Base-by-base conservation (phyloP, 1,140 invertebrate species). In the Thaumatotibia leucotreta region DNA sequence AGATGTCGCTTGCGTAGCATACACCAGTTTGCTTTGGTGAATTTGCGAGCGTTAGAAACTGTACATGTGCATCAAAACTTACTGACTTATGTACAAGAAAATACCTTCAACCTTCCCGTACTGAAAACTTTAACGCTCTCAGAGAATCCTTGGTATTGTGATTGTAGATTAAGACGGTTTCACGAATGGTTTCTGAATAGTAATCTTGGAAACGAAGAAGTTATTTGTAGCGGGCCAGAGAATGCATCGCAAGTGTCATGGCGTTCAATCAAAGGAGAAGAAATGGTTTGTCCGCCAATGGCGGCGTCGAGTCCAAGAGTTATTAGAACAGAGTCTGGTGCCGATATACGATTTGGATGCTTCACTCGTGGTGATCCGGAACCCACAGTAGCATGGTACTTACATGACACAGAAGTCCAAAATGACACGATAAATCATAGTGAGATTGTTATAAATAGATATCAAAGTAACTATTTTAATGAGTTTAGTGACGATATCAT, bases 61-160 rank as follows among this genome's bases (percentile, higher is more conserved):
- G 73, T 90, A 31, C 70, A 87, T 63, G 76, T 85, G 23, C 85
- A 88, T 68, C 85, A 89, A 70, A 90, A 90, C 64, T 80, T 83
- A 68, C 75, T 90, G 14, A 73, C 84, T 17, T 82, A 80, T 68
- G 74, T 90, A 10, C 88, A 89, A 70, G 79, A 80, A 68, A 77
- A 87, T 39, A 90, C 86, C 11, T 88, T 89, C 35, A 89, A 89
- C 67, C 73, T 90, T 24, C 88, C 88, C 4, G 67, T 82, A 50
- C 71, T 98, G 9, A 97, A 97, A 88, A 96, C 96, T 0, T 86
- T 97, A 0, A 93, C 93, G 4, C 86, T 97, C 10, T 95, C 96
- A 67, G 95, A 95, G 23, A 98, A 98, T 81, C 96, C 95, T 10
- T 98, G 97, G 97, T 93, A 92, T 61, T 98, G 97, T 85, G 97